Evolutionary conservation across 2,113 vertebrate genomes (phyloP).

Genomic region (pig (Sus scrofa)): T2T-Sscrofa CM000818.6:97469001-97469500

Average conservation of each 20-base stretch:
- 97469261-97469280: not conserved
- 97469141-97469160: not conserved
- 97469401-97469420: not conserved
- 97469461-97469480: not conserved
- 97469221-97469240: not conserved
- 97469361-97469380: not conserved
- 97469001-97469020: not conserved
- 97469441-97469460: not conserved
- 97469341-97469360: not conserved
- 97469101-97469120: conserved; percentile 7
- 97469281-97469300: not conserved
- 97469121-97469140: not conserved
- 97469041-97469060: not conserved
- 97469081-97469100: not conserved
- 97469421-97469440: not conserved
- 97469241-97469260: not conserved
- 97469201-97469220: not conserved
- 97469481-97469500: not conserved
- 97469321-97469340: not conserved
- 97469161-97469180: not conserved
- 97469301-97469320: conserved; percentile 1
- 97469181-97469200: not conserved
- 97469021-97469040: not conserved
- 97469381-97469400: not conserved
- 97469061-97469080: not conserved